Conservation (phyloP, 2,888 invertebrate genomes). For the Hirtodrosophila duncani region DNA sequence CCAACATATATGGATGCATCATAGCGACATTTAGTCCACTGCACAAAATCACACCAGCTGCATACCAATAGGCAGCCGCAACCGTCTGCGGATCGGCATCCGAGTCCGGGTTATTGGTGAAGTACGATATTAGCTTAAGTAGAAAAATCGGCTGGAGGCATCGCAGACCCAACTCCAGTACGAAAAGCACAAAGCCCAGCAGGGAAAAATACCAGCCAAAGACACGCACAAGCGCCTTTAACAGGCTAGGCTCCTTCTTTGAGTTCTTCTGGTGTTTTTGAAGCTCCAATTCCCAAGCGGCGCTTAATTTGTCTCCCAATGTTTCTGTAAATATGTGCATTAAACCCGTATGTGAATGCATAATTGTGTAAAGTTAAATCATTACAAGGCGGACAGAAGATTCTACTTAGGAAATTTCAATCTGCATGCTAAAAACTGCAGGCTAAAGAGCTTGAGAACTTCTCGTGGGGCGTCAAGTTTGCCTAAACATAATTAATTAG, state of each 20-base stretch:
- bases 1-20: constrained; percentile 93
- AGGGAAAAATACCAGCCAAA: constrained; percentile 81
- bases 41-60: constrained; percentile 85
- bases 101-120: constrained; percentile 66
- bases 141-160: constrained; percentile 83
- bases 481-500: too few species aligned
- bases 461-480: too few species aligned
- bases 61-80: constrained; percentile 86
- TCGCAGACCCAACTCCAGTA: constrained; percentile 83
- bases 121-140: constrained; percentile 82
- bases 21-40: constrained; percentile 87
- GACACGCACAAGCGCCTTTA: constrained; percentile 79
- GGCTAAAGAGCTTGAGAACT: too few species aligned
- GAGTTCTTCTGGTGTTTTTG: constrained; percentile 64
- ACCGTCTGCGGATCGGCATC: constrained; percentile 80
- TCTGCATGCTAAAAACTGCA: too few species aligned
- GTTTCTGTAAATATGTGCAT: constrained; percentile 68
- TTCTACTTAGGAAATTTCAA: too few species aligned
- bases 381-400: too few species aligned
- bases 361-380: too few species aligned
- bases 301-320: constrained; percentile 81
- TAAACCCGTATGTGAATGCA: too few species aligned
- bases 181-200: constrained; percentile 81
- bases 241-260: constrained; percentile 78
- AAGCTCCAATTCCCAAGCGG: constrained; percentile 81